Conservation (phyloP, 1,140 invertebrate species). For the Pseudachorutes palmiensis region DNA sequence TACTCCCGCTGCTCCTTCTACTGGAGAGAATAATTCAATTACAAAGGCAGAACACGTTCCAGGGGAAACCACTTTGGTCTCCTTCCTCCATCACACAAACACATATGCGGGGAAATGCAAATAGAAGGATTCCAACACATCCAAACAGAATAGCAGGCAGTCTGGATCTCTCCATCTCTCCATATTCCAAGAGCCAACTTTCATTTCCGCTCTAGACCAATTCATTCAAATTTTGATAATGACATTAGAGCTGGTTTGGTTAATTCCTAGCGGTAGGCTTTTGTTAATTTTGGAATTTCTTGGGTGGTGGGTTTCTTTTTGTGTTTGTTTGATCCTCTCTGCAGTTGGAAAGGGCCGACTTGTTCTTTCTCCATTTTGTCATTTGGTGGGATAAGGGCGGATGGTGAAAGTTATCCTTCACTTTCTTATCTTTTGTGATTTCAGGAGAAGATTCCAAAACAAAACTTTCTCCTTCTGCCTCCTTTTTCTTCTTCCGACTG, state of each 20-base stretch:
- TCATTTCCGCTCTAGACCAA: too few species aligned
- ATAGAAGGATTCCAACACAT: neutral
- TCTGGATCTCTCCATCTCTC: too few species aligned
- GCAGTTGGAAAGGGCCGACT: too few species aligned
- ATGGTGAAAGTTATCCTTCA: slow-evolving; percentile 17
- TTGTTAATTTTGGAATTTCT: too few species aligned
- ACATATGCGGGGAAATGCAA: neutral
- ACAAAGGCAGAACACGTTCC: neutral
- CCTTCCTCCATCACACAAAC: neutral
- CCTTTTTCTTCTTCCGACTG: neutral
- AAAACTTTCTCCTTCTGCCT: neutral
- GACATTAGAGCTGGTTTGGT: too few species aligned
- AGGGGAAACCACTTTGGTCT: neutral
- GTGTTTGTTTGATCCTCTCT: neutral
- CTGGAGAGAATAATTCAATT: slow-evolving; percentile 9
- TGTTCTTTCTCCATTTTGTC: neutral
- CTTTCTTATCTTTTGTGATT: slow-evolving; percentile 16
- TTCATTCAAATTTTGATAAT: too few species aligned
- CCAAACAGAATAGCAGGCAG: neutral
- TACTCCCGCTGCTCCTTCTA: neutral
- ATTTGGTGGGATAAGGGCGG: neutral
- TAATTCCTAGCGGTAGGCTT: too few species aligned
- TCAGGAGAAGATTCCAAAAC: slow-evolving; percentile 16
- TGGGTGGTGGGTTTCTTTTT: neutral
- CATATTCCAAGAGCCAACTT: too few species aligned